phyloP scores from a whole-genome alignment of 2,888 invertebrate genomes.

The Drosophila helvetica region DNA sequence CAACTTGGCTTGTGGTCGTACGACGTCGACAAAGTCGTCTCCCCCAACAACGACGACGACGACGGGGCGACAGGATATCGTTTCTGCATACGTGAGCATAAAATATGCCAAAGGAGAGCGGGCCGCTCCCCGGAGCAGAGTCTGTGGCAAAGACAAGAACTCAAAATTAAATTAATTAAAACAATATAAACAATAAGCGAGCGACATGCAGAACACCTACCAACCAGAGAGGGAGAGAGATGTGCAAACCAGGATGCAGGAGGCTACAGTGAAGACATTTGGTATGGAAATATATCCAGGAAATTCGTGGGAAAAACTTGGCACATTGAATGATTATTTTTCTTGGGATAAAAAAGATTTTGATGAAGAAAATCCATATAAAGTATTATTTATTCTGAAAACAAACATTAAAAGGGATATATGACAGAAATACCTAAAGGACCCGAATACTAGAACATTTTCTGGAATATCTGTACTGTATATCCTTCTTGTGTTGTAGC shows the following conservation, averaged over 20 bases:
- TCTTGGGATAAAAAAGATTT: too few species aligned
- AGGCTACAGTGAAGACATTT: constrained; percentile 30
- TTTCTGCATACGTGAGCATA: constrained; percentile 67
- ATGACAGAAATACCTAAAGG: too few species aligned
- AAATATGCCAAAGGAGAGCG: constrained; percentile 21
- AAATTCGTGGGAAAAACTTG: neutral
- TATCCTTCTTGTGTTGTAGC: neutral
- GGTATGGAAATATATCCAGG: neutral
- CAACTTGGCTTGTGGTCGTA: constrained; percentile 64
- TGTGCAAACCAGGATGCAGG: neutral
- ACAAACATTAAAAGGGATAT: too few species aligned
- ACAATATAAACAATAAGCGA: constrained; percentile 67
- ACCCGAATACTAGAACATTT: too few species aligned
- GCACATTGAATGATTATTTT: too few species aligned
- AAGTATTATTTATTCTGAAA: too few species aligned
- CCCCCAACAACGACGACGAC: too few species aligned
- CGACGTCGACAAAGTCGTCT: constrained; percentile 16
- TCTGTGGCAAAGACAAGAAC: constrained; percentile 29
- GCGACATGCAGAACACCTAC: constrained; percentile 37
- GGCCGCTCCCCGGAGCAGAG: neutral
- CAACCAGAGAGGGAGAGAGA: neutral
- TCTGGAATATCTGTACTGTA: too few species aligned
- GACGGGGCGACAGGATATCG: constrained; percentile 38
- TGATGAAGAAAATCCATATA: too few species aligned
- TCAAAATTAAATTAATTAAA: constrained; percentile 72